Conservation (phyloP, 2,113 vertebrate genomes). For the Prunella fulvescens region DNA sequence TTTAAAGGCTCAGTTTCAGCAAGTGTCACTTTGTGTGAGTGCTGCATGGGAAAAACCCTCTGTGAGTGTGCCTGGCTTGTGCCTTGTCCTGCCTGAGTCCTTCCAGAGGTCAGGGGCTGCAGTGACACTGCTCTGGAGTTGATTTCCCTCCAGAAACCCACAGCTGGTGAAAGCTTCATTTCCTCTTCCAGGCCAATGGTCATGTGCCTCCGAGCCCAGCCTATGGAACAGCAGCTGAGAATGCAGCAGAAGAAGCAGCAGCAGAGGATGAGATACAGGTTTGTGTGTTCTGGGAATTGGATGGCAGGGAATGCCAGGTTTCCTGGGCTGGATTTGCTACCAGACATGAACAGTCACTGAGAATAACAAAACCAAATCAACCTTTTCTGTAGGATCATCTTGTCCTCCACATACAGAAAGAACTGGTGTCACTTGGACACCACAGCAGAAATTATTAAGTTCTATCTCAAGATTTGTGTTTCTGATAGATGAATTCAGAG, state of each 20-base stretch:
- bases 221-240: constrained; percentile 48
- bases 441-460: not conserved
- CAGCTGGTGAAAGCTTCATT: not conserved
- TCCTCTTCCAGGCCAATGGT: constrained; percentile 66
- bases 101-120: not conserved
- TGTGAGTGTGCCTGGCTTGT: not conserved
- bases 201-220: constrained; percentile 64
- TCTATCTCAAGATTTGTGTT: not conserved
- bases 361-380: fast-evolving
- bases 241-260: constrained; percentile 64
- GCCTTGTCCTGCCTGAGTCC: not conserved
- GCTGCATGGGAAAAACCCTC: not conserved
- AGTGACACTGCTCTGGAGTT: not conserved
- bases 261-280: constrained; percentile 79
- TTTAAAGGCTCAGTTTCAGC: not conserved
- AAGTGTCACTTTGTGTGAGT: not conserved
- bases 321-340: not conserved
- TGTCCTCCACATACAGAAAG: not conserved
- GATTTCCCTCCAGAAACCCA: not conserved
- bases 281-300: not conserved
- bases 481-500: not conserved
- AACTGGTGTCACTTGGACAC: not conserved
- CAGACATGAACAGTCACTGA: not conserved
- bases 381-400: not conserved
- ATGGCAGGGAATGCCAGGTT: not conserved